Percentiles rank a stretch among this genome's conserved stretches.
Evolutionary conservation across 64 coral and sea anemone genomes (phyloP).

Genomic region (Orbicella faveolata): DNA sequence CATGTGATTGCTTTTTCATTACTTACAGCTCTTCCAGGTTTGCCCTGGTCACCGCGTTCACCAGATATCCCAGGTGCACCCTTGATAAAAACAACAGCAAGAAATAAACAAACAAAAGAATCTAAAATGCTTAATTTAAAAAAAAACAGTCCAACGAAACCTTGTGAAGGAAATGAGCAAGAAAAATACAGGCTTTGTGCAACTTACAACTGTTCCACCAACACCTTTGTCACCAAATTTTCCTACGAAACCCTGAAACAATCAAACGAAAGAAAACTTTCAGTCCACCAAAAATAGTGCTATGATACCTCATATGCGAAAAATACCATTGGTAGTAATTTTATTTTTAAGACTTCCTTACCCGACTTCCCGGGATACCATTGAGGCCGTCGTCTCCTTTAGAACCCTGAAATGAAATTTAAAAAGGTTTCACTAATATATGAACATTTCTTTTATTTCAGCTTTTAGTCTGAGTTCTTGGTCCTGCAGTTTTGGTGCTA

Average conservation of each 20-base stretch:
- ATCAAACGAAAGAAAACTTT: neutral
- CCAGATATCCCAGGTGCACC: slow-evolving; percentile 16
- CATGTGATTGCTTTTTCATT: no score
- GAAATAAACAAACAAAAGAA: no score
- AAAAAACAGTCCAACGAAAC: neutral
- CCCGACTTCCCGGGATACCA: slow-evolving; percentile 19
- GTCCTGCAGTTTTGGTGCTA: no score
- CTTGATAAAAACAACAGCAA: neutral
- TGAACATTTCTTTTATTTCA: no score
- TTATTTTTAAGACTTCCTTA: neutral
- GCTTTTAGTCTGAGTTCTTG: no score
- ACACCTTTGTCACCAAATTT: slow-evolving; percentile 1
- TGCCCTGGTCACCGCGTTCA: slow-evolving; percentile 40
- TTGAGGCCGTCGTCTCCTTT: slow-evolving; percentile 6
- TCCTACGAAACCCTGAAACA: slow-evolving; percentile 13
- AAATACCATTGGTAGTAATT: no score
- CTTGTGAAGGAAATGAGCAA: no score
- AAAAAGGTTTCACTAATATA: neutral
- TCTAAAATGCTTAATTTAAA: neutral
- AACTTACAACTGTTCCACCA: slow-evolving; percentile 16
- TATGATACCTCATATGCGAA: no score
- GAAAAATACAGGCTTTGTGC: no score
- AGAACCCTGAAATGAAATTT: neutral
- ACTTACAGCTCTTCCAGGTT: slow-evolving; percentile 29
- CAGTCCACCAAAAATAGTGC: neutral